Conservation (phyloP, 2,113 vertebrate species). For the Pelecanoides urinatrix region DNA sequence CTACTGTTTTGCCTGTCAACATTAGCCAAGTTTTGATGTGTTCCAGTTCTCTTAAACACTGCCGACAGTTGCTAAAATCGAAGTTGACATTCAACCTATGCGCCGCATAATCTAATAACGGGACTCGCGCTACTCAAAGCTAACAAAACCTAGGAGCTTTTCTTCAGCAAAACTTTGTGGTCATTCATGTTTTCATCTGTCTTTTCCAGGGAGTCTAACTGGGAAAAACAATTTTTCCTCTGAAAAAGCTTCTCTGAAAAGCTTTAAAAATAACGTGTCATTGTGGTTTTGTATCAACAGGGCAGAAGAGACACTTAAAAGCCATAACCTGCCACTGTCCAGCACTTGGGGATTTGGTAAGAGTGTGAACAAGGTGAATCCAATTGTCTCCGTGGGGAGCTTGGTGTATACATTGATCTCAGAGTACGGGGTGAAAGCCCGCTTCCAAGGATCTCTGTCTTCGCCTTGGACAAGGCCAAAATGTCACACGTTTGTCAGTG, state of each 20-base stretch:
- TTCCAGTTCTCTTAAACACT: constrained; percentile 56
- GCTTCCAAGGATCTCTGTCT: neutral
- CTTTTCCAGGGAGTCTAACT: constrained; percentile 19
- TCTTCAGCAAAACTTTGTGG: constrained; percentile 4
- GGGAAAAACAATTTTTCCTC: neutral
- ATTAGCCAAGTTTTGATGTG: constrained; percentile 59
- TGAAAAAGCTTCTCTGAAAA: neutral
- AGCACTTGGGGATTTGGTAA: neutral
- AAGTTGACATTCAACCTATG: constrained; percentile 49
- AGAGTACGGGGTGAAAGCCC: neutral
- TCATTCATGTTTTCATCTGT: neutral
- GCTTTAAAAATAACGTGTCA: neutral
- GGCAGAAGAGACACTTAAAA: neutral
- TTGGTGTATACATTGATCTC: neutral
- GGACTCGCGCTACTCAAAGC: constrained; percentile 19
- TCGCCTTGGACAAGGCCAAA: neutral
- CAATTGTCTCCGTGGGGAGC: neutral
- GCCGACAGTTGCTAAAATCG: constrained; percentile 65
- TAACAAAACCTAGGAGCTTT: constrained; percentile 8
- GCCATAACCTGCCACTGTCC: neutral
- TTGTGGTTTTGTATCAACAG: neutral
- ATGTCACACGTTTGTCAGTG: neutral
- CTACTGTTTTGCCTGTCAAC: constrained; percentile 60
- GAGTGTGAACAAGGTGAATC: neutral
- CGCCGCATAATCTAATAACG: constrained; percentile 50